These are phyloP conservation scores for Nicator chloris DNA, from an alignment of 2,113 vertebrate genomes.

Conservation along the genomic window DNA sequence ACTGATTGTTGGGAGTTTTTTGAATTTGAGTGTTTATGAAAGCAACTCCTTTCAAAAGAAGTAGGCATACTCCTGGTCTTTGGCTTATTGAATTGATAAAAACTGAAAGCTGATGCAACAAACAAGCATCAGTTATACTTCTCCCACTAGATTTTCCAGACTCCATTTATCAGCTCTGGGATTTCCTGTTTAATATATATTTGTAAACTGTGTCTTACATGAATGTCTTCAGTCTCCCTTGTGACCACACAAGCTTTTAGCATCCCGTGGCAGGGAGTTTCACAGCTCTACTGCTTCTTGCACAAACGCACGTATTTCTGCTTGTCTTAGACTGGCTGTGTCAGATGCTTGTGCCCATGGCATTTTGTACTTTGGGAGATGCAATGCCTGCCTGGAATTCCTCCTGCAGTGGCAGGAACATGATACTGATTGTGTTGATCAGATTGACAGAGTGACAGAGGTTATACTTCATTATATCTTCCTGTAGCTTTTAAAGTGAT, in stretches of 20 bases:
- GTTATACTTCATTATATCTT: not conserved
- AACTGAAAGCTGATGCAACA: not conserved
- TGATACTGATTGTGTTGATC: not conserved
- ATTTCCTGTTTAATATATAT: not conserved
- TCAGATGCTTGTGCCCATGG: not conserved
- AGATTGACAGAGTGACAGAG: not conserved
- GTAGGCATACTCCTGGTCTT: not conserved
- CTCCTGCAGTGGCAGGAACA: not conserved
- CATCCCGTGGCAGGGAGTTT: not conserved
- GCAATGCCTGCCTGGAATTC: not conserved
- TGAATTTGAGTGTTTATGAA: not conserved
- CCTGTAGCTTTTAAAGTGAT: not conserved
- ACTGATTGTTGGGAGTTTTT: not conserved
- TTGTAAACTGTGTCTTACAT: not conserved
- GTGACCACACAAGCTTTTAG: not conserved
- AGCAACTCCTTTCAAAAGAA: not conserved
- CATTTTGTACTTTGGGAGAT: not conserved
- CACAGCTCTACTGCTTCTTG: not conserved
- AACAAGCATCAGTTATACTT: not conserved
- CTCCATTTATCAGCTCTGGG: not conserved
- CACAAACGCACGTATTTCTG: rapidly evolving
- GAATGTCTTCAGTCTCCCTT: not conserved
- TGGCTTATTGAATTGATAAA: not conserved
- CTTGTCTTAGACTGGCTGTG: not conserved
- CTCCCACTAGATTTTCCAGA: not conserved